Evolutionary conservation across 1,140 invertebrate species (phyloP).

Genomic region (Bombyx mandarina): DNA sequence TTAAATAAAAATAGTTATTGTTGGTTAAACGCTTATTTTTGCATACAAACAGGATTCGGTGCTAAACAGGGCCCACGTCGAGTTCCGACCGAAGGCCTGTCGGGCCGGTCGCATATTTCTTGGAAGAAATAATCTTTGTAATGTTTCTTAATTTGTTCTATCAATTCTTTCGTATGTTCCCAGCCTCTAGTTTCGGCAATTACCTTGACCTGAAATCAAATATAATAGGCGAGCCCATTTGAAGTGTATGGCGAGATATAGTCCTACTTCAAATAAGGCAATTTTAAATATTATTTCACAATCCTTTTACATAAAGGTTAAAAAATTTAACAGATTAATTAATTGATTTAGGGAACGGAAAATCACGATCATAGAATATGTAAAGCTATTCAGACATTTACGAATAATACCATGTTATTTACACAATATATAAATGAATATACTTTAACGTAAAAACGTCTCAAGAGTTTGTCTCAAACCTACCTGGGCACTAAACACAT

Average conservation of each 20-base stretch:
- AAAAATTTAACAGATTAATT: too few relatives aligned
- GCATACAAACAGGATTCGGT: constrained; percentile 56
- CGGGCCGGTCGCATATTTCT: constrained; percentile 28
- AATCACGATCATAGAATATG: too few relatives aligned
- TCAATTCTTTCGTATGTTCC: constrained; percentile 80
- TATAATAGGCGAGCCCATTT: neutral
- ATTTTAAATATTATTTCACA: too few relatives aligned
- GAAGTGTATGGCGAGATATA: too few relatives aligned
- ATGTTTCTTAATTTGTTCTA: constrained; percentile 48
- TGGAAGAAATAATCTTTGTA: constrained; percentile 53
- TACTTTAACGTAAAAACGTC: too few relatives aligned
- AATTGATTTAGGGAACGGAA: too few relatives aligned
- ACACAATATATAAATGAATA: too few relatives aligned
- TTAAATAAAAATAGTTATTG: too few relatives aligned
- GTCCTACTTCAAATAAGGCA: too few relatives aligned
- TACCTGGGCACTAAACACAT: constrained; percentile 87
- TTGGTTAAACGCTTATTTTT: constrained; percentile 26
- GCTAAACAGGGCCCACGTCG: constrained; percentile 50
- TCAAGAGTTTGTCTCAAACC: constrained; percentile 5
- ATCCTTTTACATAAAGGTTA: too few relatives aligned
- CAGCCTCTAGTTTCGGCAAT: constrained; percentile 88
- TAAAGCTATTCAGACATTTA: too few relatives aligned
- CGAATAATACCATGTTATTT: too few relatives aligned
- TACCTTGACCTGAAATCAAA: constrained; percentile 77
- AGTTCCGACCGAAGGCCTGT: constrained; percentile 17